These are phyloP conservation scores for Myripristis jacobus DNA, from an alignment of 2,797 vertebrate genomes.

Conservation along the genomic window DNA sequence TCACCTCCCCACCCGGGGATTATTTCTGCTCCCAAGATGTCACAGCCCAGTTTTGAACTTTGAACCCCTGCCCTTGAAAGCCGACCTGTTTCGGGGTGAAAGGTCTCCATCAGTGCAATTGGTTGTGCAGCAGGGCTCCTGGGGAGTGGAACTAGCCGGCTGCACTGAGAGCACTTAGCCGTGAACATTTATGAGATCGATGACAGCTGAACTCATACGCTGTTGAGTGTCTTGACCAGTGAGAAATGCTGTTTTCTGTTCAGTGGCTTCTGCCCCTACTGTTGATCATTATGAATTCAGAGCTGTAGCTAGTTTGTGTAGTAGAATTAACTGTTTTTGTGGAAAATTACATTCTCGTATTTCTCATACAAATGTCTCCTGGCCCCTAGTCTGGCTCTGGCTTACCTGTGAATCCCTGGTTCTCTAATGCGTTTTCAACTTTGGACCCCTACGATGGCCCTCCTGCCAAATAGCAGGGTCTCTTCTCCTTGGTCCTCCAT, in stretches of 20 bases:
- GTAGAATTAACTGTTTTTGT: too few relatives aligned
- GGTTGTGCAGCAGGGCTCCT: slow-evolving; percentile 39
- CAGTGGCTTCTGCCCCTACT: not conserved
- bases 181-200: slow-evolving; percentile 22
- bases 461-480: too few relatives aligned
- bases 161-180: slow-evolving; percentile 7
- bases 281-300: not conserved
- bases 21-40: slow-evolving; percentile 39
- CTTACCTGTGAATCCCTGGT: too few relatives aligned
- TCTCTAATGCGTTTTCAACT: too few relatives aligned
- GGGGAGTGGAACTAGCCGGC: not conserved
- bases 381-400: too few relatives aligned
- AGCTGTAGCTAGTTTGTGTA: not conserved
- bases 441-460: too few relatives aligned
- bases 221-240: not conserved
- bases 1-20: slow-evolving; percentile 1
- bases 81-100: not conserved
- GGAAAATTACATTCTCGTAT: too few relatives aligned
- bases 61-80: slow-evolving; percentile 42
- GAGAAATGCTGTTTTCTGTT: slow-evolving; percentile 11
- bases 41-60: slow-evolving; percentile 45
- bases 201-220: slow-evolving; percentile 26
- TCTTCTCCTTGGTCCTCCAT: too few relatives aligned
- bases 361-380: too few relatives aligned
- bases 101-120: slow-evolving; percentile 53